Conservation (phyloP, 2,113 vertebrate species). For the Plotosus lineatus region DNA sequence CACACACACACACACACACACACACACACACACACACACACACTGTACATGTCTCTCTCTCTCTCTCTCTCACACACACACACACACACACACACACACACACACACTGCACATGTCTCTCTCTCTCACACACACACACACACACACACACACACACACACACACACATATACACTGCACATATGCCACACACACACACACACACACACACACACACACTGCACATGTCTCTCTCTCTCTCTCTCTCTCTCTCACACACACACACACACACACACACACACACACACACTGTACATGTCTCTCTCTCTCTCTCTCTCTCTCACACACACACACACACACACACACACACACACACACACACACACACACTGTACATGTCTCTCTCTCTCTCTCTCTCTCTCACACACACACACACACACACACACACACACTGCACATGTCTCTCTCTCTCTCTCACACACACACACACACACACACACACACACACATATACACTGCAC, state of each 20-base stretch:
- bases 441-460: no score
- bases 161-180: background rate
- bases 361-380: no score
- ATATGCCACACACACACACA: no score
- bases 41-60: no score
- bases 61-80: background rate
- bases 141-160: background rate
- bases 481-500: background rate
- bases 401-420: background rate
- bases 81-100: background rate
- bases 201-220: no score
- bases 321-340: background rate
- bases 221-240: background rate
- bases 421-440: conserved; percentile 13
- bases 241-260: background rate
- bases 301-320: background rate
- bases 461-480: background rate
- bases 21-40: no score
- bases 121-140: no score
- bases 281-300: no score
- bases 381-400: background rate
- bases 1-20: background rate
- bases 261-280: background rate
- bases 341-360: background rate
- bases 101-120: no score